A percentile compares a stretch with the other conserved stretches of the same genome.
Evolutionary conservation across 2,113 vertebrate genomes (phyloP).

Genomic region (Muntiacus reevesi): DNA sequence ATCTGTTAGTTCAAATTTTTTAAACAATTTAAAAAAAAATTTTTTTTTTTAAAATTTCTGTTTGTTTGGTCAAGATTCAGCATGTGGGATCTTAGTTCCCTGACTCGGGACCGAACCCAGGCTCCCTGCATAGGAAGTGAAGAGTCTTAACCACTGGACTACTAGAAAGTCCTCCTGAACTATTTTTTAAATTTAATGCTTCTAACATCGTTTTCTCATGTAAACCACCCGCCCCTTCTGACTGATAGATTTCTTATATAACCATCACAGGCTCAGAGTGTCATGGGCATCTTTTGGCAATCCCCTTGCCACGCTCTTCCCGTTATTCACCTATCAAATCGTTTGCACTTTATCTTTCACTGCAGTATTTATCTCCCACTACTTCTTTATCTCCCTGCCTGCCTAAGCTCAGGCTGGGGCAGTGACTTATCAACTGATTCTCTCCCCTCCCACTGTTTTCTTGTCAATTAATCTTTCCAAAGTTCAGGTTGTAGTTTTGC

Average conservation of each 20-base stretch:
- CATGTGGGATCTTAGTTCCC: neutral
- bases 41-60: neutral
- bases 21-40: neutral
- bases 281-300: neutral
- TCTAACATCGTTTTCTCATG: neutral
- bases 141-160: neutral
- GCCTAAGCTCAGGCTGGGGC: neutral
- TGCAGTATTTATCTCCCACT: too few species aligned
- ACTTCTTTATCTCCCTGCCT: neutral
- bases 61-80: neutral
- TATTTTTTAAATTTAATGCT: neutral
- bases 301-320: neutral
- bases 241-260: neutral
- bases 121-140: neutral
- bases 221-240: neutral
- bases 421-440: neutral
- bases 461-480: neutral
- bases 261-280: neutral
- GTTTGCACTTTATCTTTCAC: neutral
- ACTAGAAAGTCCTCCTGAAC: neutral
- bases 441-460: neutral
- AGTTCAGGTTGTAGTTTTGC: neutral
- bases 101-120: neutral
- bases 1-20: slow-evolving; percentile 7
- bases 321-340: neutral